These are phyloP conservation scores for Drosophila bocki DNA, from an alignment of 1,140 invertebrate genomes.

Conservation along the genomic window DNA sequence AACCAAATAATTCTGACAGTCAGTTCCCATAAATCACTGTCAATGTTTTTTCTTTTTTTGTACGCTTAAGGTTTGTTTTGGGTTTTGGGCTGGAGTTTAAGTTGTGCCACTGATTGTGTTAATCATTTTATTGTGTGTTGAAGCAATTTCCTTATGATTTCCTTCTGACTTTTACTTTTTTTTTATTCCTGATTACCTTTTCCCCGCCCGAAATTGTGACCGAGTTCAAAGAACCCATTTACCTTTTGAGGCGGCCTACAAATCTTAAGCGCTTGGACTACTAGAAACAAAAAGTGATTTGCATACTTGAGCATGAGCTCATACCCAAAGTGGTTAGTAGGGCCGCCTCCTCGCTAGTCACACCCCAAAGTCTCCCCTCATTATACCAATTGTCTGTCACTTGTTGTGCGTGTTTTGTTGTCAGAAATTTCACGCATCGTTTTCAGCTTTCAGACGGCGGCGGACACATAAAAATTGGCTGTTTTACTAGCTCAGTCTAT, in stretches of 20 bases:
- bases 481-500: constrained; percentile 23
- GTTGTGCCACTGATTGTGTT: constrained; percentile 25
- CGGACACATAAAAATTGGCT: constrained; percentile 33
- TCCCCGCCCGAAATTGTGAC: background rate
- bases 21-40: constrained; percentile 69
- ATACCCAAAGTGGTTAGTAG: constrained; percentile 13
- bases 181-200: constrained; percentile 30
- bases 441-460: constrained; percentile 37
- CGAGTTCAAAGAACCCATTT: constrained; percentile 62
- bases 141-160: constrained; percentile 50
- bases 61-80: constrained; percentile 31
- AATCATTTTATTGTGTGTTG: constrained; percentile 47
- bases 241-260: background rate
- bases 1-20: constrained; percentile 54
- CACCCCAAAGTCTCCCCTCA: background rate
- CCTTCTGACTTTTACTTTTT: constrained; percentile 35
- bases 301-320: constrained; percentile 34
- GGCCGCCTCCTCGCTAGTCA: background rate
- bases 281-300: constrained; percentile 54
- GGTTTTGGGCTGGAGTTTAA: constrained; percentile 2
- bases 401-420: constrained; percentile 74
- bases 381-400: constrained; percentile 39
- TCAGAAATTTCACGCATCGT: constrained; percentile 76
- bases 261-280: constrained; percentile 19
- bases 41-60: constrained; percentile 31